Evolutionary conservation across 2,797 vertebrate species (phyloP).

Genomic region (Bradypodion ventrale): DNA sequence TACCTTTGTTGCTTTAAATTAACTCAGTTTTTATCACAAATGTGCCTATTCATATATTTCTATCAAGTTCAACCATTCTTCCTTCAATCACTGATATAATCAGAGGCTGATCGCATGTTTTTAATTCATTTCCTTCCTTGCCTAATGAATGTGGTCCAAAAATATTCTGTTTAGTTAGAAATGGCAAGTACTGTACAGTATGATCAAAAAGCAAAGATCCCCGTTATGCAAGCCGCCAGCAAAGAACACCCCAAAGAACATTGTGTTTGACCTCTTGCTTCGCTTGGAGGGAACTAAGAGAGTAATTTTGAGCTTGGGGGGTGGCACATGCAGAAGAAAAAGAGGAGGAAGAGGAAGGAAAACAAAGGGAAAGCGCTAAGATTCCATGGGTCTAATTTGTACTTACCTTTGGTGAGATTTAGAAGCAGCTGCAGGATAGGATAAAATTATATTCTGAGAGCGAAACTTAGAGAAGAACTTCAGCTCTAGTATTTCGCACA

Average conservation of each 20-base stretch:
- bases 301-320: neutral
- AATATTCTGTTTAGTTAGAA: neutral
- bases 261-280: neutral
- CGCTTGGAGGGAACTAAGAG: accelerated
- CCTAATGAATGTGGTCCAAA: neutral
- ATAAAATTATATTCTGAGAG: neutral
- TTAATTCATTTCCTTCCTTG: accelerated
- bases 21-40: neutral
- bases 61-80: neutral
- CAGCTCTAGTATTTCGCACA: accelerated
- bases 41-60: neutral
- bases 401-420: conserved; percentile 19
- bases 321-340: neutral
- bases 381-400: accelerated
- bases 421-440: neutral
- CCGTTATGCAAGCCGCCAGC: neutral
- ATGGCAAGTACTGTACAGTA: no score
- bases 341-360: neutral
- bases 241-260: neutral
- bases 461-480: neutral
- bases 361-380: neutral
- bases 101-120: neutral
- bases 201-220: neutral
- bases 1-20: accelerated
- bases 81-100: neutral